Evolutionary conservation across 2,888 invertebrate species (phyloP), one percentile per base, ranked within the genome.

Genomic region (Caenorhabditis imperialis): DNA sequence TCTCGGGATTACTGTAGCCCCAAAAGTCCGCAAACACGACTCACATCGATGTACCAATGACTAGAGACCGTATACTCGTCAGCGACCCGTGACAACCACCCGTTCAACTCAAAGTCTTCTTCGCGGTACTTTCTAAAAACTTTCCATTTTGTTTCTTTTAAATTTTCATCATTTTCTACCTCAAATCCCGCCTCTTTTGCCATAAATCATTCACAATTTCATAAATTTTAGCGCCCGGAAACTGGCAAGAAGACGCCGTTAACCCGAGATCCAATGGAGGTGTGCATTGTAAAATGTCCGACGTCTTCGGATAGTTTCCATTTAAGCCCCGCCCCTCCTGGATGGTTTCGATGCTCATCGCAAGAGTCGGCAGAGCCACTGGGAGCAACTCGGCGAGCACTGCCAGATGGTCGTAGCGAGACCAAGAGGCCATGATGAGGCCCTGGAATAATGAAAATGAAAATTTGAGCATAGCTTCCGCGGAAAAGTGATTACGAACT

Each of bases 381-480:
- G 90, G 90, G 4, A 90, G 79, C 14, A 89, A 79, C 75, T 90
- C 90, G 85, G 89, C 89, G 44, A 90, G 78, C 1, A 89, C 86
- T 5, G 90, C 88, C 81, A 89, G 89, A 76, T 90, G 90, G 76
- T 90, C 90, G 82, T 89, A 90, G 65, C 89, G 89, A 88, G 89
- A 89, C 90, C 90, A 90, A 23, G 90, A 90, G 37, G 90, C 89
- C 48, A 90, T 47, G 20, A 88, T 89, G 35, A 88, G 85, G 6
- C 90, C 90, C 55, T 88, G 77, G 60, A 67, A 51, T 33, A 86
- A 10, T 90, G 90, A 5, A n/a, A n/a, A n/a, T n/a, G 90, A 77
- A 22, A 27, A 30, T 25, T n/a, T 18, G 37, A 44, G 30, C 42
- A 90, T 81, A n/a, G n/a, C n/a, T n/a, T n/a, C n/a, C n/a, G n/a